Evolutionary conservation across 2,113 vertebrate genomes (phyloP), one percentile per base, ranked within the genome.

Genomic region (Calypte anna): DNA sequence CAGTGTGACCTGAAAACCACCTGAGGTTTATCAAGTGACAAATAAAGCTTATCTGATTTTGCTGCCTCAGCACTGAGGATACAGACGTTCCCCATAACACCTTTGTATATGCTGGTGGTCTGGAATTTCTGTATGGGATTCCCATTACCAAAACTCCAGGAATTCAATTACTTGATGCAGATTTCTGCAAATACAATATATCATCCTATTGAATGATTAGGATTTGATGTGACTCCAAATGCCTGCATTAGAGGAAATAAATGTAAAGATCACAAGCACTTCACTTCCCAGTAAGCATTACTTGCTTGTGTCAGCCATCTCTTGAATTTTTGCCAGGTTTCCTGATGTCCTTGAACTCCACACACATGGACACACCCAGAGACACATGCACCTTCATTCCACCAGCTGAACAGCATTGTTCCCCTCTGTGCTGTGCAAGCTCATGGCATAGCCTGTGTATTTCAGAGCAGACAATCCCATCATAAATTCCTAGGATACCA

Each of bases 371-470:
- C 17, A 50, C 14, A 12, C 31, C 50, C 5, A 20, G 14, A 57
- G 3, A 8, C 20, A 8, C 23, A 5, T 8, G 1, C 8, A 0
- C 3, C 0, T 9, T 6, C 48, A 6, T 74, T 19, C 21, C 4
- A 6, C 10, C 67, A 8, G 27, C 11, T 33, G 21, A 66, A 33
- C 6, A 10, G 5, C 27, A 18, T 7, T 0, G 0, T 8, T 25
- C 11, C 27, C 22, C 28, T 44, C 18, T 23, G 4, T 58, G 54
- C 10, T 38, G 24, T 53, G 61, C 30, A 31, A 69, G 33, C 31
- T 88, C 2, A 0, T 18, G 40, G 66, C 5, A 4, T 8, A 21
- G 15, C 28, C 46, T 59, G 30, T 33, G 25, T 20, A 10, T 61
- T 48, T 80, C 78, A 77, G 59, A 82, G 51, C 36, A 80, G 31